Evolutionary conservation across 1,140 invertebrate genomes (phyloP), one percentile per base, ranked within the genome.

Genomic region (Physella acuta): DNA sequence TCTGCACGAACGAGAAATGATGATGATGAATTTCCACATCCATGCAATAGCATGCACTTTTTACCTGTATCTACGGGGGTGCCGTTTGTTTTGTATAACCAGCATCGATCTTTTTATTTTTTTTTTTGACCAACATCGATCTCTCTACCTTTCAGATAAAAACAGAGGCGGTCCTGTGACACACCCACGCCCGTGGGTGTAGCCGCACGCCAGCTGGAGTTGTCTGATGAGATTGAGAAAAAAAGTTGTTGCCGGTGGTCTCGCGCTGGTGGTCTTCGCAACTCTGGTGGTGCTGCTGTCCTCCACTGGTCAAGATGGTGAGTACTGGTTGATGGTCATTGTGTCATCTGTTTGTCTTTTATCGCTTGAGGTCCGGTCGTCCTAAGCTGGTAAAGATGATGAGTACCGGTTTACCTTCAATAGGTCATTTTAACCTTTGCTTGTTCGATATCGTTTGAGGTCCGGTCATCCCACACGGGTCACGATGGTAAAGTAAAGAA

Each of bases 141-240:
- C n/a, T n/a, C n/a, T n/a, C n/a, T n/a, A n/a, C n/a, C n/a, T n/a
- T n/a, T n/a, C n/a, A n/a, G n/a, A n/a, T n/a, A n/a, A n/a, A n/a
- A n/a, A n/a, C n/a, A n/a, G n/a, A n/a, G n/a, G n/a, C n/a, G n/a
- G n/a, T n/a, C n/a, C n/a, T n/a, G n/a, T n/a, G n/a, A n/a, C n/a
- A n/a, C n/a, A n/a, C n/a, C n/a, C n/a, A n/a, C n/a, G n/a, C n/a
- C n/a, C n/a, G n/a, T n/a, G n/a, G n/a, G n/a, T n/a, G n/a, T n/a
- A n/a, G n/a, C n/a, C n/a, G n/a, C n/a, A n/a, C n/a, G n/a, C n/a
- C n/a, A n/a, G n/a, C n/a, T n/a, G n/a, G n/a, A n/a, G n/a, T n/a
- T n/a, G n/a, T n/a, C 58, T 60, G 30, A 60, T 60, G 58, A 3
- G 58, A 36, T 14, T 60, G 34, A 34, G 58, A 34, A 60, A 60